Percentiles rank a stretch among this genome's conserved stretches.
These are phyloP conservation scores for Dascyllus trimaculatus DNA, from an alignment of 2,113 vertebrate species.

Conservation along the genomic window DNA sequence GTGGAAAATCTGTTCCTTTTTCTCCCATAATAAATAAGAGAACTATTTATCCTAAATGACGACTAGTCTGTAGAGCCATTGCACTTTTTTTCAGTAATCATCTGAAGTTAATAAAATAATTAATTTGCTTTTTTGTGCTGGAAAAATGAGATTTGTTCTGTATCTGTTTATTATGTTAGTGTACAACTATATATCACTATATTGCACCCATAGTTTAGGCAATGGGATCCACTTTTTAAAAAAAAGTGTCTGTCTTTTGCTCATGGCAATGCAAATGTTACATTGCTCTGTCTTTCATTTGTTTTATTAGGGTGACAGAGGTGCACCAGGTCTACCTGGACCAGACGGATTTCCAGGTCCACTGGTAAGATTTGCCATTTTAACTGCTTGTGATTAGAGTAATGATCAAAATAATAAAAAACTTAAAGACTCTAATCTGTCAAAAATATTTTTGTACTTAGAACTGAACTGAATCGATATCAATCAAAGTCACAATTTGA, in stretches of 20 bases:
- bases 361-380: constrained; percentile 83
- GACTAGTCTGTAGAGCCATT: neutral
- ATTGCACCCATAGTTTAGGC: neutral
- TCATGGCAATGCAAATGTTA: neutral
- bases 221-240: neutral
- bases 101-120: neutral
- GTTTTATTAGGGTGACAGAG: constrained; percentile 87
- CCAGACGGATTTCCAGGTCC: constrained; percentile 86
- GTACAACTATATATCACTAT: too few relatives aligned
- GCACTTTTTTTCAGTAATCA: neutral
- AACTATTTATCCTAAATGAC: neutral
- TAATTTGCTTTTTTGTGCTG: neutral
- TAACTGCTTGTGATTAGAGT: neutral
- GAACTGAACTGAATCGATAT: too few relatives aligned
- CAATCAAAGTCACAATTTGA: too few relatives aligned
- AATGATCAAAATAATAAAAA: too few relatives aligned
- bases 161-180: neutral
- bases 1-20: constrained; percentile 2
- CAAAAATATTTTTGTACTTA: too few relatives aligned
- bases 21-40: neutral
- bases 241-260: neutral
- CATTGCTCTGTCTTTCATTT: constrained; percentile 32
- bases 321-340: constrained; percentile 87
- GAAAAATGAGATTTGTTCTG: neutral
- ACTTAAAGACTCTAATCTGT: too few relatives aligned